phyloP scores from a whole-genome alignment of 2,888 invertebrate genomes.

The Amphimallon solstitiale region DNA sequence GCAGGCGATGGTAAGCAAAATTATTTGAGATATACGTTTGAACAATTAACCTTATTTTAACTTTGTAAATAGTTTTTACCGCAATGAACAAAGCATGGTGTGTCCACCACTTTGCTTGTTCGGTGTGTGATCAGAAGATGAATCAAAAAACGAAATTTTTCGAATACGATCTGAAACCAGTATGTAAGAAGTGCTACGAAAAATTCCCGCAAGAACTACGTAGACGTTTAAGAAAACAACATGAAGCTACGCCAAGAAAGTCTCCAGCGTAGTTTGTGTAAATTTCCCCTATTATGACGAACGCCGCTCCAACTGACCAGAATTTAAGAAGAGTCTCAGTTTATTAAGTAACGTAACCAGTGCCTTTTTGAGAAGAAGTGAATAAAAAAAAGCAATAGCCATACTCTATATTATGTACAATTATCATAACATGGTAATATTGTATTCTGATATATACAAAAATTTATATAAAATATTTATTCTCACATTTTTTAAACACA shows the following conservation, averaged over 20 bases:
- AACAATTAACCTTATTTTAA: not conserved
- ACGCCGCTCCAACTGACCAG: not conserved
- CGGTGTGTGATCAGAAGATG: constrained; percentile 95
- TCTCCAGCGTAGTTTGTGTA: not conserved
- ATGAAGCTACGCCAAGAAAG: constrained; percentile 76
- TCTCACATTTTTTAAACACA: too few species aligned
- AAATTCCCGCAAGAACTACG: constrained; percentile 94
- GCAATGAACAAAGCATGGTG: constrained; percentile 99
- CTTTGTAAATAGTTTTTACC: constrained; percentile 82
- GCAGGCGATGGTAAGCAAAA: constrained; percentile 87
- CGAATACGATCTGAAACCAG: constrained; percentile 98
- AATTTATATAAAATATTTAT: too few species aligned
- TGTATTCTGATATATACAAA: too few species aligned
- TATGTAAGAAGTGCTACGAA: constrained; percentile 98
- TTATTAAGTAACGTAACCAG: not conserved
- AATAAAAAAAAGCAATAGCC: too few species aligned
- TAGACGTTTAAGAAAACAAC: constrained; percentile 89
- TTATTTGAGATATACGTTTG: not conserved
- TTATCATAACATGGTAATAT: too few species aligned
- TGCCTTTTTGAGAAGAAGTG: not conserved
- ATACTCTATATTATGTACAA: too few species aligned
- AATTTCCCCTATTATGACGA: not conserved
- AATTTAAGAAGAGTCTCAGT: not conserved
- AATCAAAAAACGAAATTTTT: constrained; percentile 98
- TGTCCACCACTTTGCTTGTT: constrained; percentile 97